Base-by-base conservation (phyloP, 2,888 invertebrate genomes). In the Tridacna crocea region DNA sequence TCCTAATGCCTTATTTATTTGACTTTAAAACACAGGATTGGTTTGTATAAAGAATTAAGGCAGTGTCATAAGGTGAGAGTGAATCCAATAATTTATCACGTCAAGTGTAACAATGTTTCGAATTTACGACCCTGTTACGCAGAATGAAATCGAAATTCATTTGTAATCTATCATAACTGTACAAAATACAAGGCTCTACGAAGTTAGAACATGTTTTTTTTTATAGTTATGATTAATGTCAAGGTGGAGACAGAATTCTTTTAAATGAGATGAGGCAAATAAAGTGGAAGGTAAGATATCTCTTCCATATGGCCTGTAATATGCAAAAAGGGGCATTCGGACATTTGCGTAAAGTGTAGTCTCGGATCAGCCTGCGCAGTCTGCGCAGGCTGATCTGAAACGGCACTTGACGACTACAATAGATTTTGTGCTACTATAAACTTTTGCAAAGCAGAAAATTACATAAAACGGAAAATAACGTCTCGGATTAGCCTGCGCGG, bases 81-180 rank as follows among this genome's bases (percentile, higher is more conserved):
- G 15, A 68, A 46, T 24, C 47, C n/a, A 70, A 70, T 70, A 51
- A n/a, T 15, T 70, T 47, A 70, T 22, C 24, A 11, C n/a, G 70
- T 48, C 70, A 51, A n/a, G 46, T 70, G 70, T 70, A 51, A 70
- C 47, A 47, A 47, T 70, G 51, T 51, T 48, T 70, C 22, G 51
- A 51, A 51, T 70, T 70, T 51, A 24, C 70, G 51, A 46, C 19
- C 51, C 47, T 24, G 51, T 70, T 70, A 70, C 51, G 70, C 70
- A 70, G 51, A 70, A 48, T 51, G 70, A 70, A 47, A 70, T 70
- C 70, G 47, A 51, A 70, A 47, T 70, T 24, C 26, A 70, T 70
- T 70, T 51, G 24, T 70, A 70, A 70, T 70, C 51, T 51, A 70
- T 70, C 70, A 70, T 70, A 51, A 46, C 51, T 70, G 70, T 70